These are phyloP conservation scores for Diorhabda carinulata DNA, from an alignment of 1,140 invertebrate species.

Conservation along the genomic window DNA sequence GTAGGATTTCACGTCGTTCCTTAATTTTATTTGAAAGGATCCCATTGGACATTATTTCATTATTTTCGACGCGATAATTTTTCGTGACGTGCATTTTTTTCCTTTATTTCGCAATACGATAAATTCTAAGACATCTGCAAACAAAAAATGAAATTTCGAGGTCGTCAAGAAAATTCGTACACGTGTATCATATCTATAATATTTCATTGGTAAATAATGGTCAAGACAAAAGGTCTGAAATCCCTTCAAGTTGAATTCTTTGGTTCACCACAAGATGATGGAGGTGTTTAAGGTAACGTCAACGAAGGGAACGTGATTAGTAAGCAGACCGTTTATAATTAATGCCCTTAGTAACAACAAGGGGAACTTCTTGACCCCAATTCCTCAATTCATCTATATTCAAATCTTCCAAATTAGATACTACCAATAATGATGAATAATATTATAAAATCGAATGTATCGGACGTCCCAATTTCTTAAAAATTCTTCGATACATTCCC, in stretches of 20 bases:
- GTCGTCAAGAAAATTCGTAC: no score
- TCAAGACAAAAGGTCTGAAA: background rate
- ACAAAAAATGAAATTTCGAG: no score
- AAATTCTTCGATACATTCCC: no score
- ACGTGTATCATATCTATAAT: no score
- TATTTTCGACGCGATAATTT: constrained; percentile 25
- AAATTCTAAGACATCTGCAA: background rate
- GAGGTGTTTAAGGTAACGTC: constrained; percentile 33
- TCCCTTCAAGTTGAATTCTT: background rate
- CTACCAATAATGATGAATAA: no score
- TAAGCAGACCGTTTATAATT: constrained; percentile 32
- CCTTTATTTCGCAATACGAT: background rate
- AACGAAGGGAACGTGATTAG: constrained; percentile 33
- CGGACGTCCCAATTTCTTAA: no score
- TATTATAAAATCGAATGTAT: no score
- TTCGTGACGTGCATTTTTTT: constrained; percentile 16
- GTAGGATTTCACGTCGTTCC: background rate
- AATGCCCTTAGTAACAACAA: constrained; percentile 27
- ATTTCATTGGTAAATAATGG: no score
- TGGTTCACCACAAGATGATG: constrained; percentile 20
- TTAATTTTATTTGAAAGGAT: constrained; percentile 1
- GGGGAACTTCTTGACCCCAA: constrained; percentile 6
- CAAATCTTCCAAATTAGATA: no score
- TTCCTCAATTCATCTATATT: background rate
- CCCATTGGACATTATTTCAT: constrained; percentile 5